These are phyloP conservation scores for Fringilla coelebs DNA, from an alignment of 2,797 vertebrate species.

Conservation along the genomic window DNA sequence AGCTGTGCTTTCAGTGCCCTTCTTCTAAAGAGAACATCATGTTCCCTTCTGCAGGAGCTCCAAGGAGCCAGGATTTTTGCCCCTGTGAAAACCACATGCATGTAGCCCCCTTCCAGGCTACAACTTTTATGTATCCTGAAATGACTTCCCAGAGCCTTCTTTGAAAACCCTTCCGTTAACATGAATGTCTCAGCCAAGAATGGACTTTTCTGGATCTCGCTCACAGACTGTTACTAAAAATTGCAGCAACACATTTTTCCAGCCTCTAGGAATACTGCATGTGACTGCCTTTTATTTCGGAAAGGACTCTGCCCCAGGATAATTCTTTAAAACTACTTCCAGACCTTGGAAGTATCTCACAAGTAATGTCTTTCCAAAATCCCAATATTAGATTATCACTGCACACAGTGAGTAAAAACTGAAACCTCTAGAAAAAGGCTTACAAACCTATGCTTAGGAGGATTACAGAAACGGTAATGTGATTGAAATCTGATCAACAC, in stretches of 20 bases:
- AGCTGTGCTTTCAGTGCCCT: conserved; percentile 12
- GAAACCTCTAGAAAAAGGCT: not conserved
- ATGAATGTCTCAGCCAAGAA: not conserved
- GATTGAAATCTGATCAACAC: not conserved
- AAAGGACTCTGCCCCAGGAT: not conserved
- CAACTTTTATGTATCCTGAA: conserved; percentile 22
- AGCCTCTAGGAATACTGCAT: not conserved
- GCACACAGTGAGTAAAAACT: not conserved
- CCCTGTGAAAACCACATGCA: conserved; percentile 11
- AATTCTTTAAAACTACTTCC: not conserved
- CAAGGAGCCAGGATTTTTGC: not conserved
- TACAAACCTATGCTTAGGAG: not conserved
- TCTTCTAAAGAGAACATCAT: conserved; percentile 19
- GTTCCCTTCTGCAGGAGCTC: not conserved
- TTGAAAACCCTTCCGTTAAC: not conserved
- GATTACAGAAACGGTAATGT: not conserved
- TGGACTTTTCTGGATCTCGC: not conserved
- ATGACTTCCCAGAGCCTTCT: not conserved
- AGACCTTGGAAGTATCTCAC: not conserved
- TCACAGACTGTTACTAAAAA: not conserved
- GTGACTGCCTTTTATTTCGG: not conserved
- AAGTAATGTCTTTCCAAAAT: not conserved
- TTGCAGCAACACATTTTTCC: not conserved
- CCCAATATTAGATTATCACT: not conserved
- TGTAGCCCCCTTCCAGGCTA: conserved; percentile 2